These are phyloP conservation scores for Cinclus cinclus DNA, from an alignment of 2,113 vertebrate genomes.

Conservation along the genomic window DNA sequence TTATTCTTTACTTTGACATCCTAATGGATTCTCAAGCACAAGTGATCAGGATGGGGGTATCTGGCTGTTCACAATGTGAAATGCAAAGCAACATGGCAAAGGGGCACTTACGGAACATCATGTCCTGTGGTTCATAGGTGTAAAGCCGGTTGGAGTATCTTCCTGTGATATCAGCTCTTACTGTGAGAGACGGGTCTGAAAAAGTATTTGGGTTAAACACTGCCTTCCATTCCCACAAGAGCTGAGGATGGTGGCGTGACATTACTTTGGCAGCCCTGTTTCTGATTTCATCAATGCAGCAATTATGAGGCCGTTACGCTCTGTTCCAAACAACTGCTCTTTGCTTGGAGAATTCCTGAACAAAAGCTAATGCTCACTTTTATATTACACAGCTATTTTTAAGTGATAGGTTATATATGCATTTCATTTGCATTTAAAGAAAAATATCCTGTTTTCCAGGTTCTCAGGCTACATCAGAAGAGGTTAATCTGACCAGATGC, in stretches of 20 bases:
- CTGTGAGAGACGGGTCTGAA: constrained; percentile 91
- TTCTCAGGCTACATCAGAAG: neutral
- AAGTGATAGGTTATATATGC: neutral
- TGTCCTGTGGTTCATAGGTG: constrained; percentile 85
- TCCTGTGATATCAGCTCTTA: constrained; percentile 88
- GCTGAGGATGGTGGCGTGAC: accelerated
- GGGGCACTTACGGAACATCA: constrained; percentile 79
- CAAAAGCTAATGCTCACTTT: neutral
- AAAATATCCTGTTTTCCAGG: neutral
- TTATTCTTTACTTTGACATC: neutral
- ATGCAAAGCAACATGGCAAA: neutral
- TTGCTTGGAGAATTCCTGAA: neutral
- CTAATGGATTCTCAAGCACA: neutral
- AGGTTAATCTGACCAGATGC: neutral
- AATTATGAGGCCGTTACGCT: accelerated
- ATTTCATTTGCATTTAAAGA: neutral
- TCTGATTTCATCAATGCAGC: neutral
- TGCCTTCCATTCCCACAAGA: neutral
- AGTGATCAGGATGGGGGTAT: neutral
- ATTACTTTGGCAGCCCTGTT: neutral
- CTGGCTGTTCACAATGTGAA: neutral
- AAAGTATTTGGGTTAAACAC: neutral
- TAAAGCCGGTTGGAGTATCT: constrained; percentile 89
- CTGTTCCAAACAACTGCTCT: neutral
- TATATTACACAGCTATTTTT: neutral